Base-by-base conservation (phyloP, 2,797 vertebrate genomes). In the Ptychobarbus kaznakovi region DNA sequence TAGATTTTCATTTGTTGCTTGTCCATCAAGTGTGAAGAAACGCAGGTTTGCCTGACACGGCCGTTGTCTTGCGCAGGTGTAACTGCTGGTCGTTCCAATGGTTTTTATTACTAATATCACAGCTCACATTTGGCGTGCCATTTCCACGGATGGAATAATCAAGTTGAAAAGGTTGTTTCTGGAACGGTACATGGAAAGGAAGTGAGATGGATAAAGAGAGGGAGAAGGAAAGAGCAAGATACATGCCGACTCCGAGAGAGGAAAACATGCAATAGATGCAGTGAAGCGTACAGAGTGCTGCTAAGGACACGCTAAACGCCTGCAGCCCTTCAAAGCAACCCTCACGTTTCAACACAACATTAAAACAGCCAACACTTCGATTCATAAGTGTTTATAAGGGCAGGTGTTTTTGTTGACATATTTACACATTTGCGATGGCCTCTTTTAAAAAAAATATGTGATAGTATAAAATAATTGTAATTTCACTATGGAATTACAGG, bases 211-310 rank as follows among this genome's bases (percentile, higher is more conserved):
- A 15, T 22, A 69, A 65, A 15, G 6, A 73, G 35, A 81, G 44
- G 11, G 72, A 65, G 46, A 22, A 44, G 15, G 44, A 40, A 20
- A 20, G 69, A 58, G 25, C 20, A 32, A 81, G 63, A 77, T 25
- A 81, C 32, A 68, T 32, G 32, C 32, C 2, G 56, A 49, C 42
- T 35, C 86, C 81, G n/a, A 86, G 80, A 85, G 91, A 93, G 86
- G 89, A 90, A 89, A 91, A 94, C 93, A 92, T 85, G 53, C 80
- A 76, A 86, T 83, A 79, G 63, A 46, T 82, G 66, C 66, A 86
- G 53, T 85, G 80, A 79, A 51, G 58, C 65, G 11, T 79, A 65
- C 20, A 80, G 58, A 72, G 80, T 79, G 35, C 74, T 84, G 32
- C 51, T 86, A 69, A 89, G 82, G 88, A 82, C 88, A 86, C 72